Evolutionary conservation across 1,140 invertebrate genomes (phyloP), one percentile per base, ranked within the genome.

Genomic region (Helicoverpa zea): DNA sequence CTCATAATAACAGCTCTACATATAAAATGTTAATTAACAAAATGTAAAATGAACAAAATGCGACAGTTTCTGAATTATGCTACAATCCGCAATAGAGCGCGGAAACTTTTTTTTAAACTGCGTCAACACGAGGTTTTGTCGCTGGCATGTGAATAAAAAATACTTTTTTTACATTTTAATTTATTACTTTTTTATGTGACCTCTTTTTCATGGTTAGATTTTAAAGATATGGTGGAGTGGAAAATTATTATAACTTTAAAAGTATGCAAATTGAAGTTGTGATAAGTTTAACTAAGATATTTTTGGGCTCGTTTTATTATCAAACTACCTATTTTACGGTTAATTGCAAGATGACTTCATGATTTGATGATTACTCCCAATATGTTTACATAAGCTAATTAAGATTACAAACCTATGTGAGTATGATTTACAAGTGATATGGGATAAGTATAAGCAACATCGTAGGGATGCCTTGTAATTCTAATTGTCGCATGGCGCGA

Each of bases 11-110:
- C 12, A 29, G 12, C 9, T 12, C 10, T 29, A 29, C 11, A 13
- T n/a, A 56, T 56, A 59, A 59, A 59, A 59, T 59, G 58, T 59
- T 59, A 58, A 58, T 58, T 58, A 59, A 59, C 58, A 29, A 59
- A 59, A 13, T 18, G 11, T 18, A 12, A 59, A 3, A 29, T 13
- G 23, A 59, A 59, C 56, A 59, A 59, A 59, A 59, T 59, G 12
- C 23, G 11, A 11, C 58, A 59, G 10, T 29, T 59, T 59, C 23
- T 59, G 58, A 59, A 16, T 29, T 23, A 59, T 29, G 2, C 23
- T 18, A 59, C 58, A 59, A 11, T 12, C 29, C 58, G 58, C 58
- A 18, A 12, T 16, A 59, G 18, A 18, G 58, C 18, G 58, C 56
- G 11, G 18, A 29, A 59, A 29, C 7, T 29, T 29, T 29, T n/a